Conservation (phyloP, 2,888 invertebrate species). For the Cataglyphis altisquamis region DNA sequence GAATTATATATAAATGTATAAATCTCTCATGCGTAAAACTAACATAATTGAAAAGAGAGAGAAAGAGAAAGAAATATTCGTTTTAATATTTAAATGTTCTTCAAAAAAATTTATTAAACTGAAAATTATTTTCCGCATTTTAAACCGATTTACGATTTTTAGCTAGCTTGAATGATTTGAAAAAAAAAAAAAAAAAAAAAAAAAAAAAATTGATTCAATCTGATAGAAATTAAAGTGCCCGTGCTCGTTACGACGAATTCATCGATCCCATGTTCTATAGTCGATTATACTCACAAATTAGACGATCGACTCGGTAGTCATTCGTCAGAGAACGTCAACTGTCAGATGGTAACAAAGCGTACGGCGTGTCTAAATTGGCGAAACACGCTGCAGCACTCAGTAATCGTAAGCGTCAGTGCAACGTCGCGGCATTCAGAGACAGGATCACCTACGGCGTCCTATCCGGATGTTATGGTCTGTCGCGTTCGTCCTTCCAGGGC, state of each 20-base stretch:
- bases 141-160: constrained; percentile 1
- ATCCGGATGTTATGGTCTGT: constrained; percentile 42
- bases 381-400: constrained; percentile 20
- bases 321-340: constrained; percentile 28
- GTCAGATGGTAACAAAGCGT: constrained; percentile 48
- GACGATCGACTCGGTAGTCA: constrained; percentile 18
- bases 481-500: constrained; percentile 49
- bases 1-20: constrained; percentile 16
- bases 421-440: constrained; percentile 47
- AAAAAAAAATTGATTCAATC: not conserved
- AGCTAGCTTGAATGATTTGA: too few species aligned
- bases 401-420: constrained; percentile 42
- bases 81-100: constrained; percentile 6
- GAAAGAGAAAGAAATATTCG: not conserved
- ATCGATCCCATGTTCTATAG: not conserved
- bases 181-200: too few species aligned
- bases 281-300: constrained; percentile 28
- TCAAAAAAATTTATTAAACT: constrained; percentile 11
- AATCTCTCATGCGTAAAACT: constrained; percentile 18
- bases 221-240: constrained; percentile 9
- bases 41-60: constrained; percentile 26
- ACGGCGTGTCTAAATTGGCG: constrained; percentile 8
- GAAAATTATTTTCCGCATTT: constrained; percentile 25
- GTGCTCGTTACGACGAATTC: not conserved
- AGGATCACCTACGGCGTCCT: constrained; percentile 46